Evolutionary conservation across 1,140 invertebrate genomes (phyloP), one percentile per base, ranked within the genome.

Genomic region (Drosophila triauraria): DNA sequence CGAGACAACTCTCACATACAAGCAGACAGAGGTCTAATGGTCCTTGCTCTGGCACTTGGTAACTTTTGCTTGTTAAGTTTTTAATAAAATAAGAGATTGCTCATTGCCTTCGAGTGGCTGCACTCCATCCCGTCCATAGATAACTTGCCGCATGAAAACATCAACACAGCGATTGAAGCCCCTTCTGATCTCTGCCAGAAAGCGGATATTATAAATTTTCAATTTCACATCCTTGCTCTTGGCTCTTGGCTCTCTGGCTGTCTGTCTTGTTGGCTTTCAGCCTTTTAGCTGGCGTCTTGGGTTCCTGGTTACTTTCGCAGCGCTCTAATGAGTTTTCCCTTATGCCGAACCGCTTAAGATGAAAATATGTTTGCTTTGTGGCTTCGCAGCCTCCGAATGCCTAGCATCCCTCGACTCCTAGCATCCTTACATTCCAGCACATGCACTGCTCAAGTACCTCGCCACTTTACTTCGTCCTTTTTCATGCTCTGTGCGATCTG

Each of bases 161-260:
- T 88, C 80, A 88, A 90, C 84, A 87, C 78, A 84, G 83, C 68
- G 74, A 88, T 87, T 87, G 68, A 87, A 64, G 64, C 44, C 13
- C 47, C 32, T 50, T 20, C 2, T 25, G 13, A 17, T 40, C 17
- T n/a, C 15, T 32, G 4, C 50, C 50, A 44, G 46, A 35, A 53
- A 61, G 50, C 84, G 84, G 84, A 88, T 88, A 90, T 88, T 84
- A 88, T 88, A 88, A 90, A 88, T 90, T 88, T 90, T 83, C 84
- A 88, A 88, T 88, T 88, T 84, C 53, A 83, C 74, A 68, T 77
- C 60, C 70, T 53, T 75, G 78, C 59, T 44, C 23, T 38, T 61
- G 60, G 78, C 59, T 44, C 23, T 38, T 61, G 60, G 32, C 70
- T 27, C 15, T 42, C 47, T 62, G 23, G 17, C 47, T 46, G 20